A percentile compares a stretch with the other conserved stretches of the same genome.
Evolutionary conservation across 2,888 invertebrate genomes (phyloP).

Genomic region (Sminthurides aquaticus): DNA sequence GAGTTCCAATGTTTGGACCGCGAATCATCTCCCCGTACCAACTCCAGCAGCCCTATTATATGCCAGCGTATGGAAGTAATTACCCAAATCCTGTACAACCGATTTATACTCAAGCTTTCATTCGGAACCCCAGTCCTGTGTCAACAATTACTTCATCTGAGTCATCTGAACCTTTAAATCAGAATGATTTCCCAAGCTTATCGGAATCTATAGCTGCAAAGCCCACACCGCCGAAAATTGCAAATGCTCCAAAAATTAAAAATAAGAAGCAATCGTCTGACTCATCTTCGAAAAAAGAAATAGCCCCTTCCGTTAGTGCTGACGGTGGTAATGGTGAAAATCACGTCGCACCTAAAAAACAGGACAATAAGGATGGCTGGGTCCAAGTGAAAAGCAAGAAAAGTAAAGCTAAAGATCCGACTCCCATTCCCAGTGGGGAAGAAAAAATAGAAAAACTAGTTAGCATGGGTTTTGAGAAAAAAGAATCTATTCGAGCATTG

Average conservation of each 20-base stretch:
- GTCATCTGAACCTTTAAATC: background rate
- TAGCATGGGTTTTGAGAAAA: conserved; percentile 39
- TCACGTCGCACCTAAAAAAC: background rate
- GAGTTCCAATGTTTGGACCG: too few relatives aligned
- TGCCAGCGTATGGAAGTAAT: background rate
- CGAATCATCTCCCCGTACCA: too few relatives aligned
- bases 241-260: conserved; percentile 1
- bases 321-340: conserved; percentile 4
- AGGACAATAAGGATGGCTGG: conserved; percentile 17
- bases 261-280: background rate
- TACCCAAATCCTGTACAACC: background rate
- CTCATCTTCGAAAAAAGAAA: background rate
- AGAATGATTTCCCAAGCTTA: conserved; percentile 19
- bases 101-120: conserved; percentile 10
- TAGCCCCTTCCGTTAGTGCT: background rate
- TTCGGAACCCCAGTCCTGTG: conserved; percentile 8
- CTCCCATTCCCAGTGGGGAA: conserved; percentile 23
- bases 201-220: conserved; percentile 9
- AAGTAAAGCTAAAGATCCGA: conserved; percentile 10
- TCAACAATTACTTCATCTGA: conserved; percentile 5
- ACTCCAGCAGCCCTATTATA: background rate
- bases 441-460: conserved; percentile 36
- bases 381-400: conserved; percentile 23
- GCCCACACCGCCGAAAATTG: background rate
- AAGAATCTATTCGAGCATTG: conserved; percentile 32